Base-by-base conservation (phyloP, 2,797 vertebrate species). In the Gymnoscopelus microlampas region DNA sequence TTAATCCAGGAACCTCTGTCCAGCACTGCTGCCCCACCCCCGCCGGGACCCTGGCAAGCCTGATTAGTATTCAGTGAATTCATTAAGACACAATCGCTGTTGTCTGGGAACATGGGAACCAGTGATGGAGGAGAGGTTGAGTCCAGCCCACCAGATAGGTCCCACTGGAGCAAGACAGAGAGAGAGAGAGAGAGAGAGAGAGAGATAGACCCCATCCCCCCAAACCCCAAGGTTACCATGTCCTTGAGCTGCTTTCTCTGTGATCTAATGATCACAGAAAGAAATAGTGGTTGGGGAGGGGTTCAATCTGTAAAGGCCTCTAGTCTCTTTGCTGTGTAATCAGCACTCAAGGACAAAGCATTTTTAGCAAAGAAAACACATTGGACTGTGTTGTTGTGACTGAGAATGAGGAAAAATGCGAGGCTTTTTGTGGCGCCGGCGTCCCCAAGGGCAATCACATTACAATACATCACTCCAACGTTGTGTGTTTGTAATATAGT, bases 51-150 rank as follows among this genome's bases (percentile, higher is more conserved):
- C 77, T 66, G 87, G 74, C 86, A 54, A 4, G 78, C 78, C 87
- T 93, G 76, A 91, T 94, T 92, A 93, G 88, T 90, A 94, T 94
- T 92, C 93, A 71, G 76, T 80, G 86, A 92, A 93, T 93, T 93
- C 89, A 93, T 91, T 90, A 92, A 87, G 85, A 88, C 88, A 91
- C 89, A 92, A 92, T 91, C 62, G 83, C 89, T 76, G 77, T 72
- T 87, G 88, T 90, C 88, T 89, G 91, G 85, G 84, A 90, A 87
- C 86, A 87, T 83, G 85, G 88, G 90, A 86, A 88, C 80, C 82
- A 85, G 84, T 81, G 86, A 79, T 82, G 83, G 87, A 87, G 78
- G 81, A 86, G 89, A 86, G 86, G 85, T 79, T 74, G 87, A 81
- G 90, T 85, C 86, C 75, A 80, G 62, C 86, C 78, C 74, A 50